Conservation (phyloP, 2,888 invertebrate species). For the Hesperia comma region DNA sequence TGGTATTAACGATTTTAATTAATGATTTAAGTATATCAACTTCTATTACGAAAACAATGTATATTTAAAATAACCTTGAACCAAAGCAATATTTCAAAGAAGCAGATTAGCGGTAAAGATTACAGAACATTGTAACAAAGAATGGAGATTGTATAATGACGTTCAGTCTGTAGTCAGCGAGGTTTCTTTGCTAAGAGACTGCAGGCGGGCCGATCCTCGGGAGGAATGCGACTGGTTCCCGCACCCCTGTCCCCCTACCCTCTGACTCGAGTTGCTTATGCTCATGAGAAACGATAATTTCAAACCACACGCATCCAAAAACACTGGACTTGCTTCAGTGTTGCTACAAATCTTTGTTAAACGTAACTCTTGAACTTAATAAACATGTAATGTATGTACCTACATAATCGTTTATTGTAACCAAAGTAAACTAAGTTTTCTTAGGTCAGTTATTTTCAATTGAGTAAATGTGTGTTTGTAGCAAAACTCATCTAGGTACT, state of each 20-base stretch:
- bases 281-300: constrained; percentile 54
- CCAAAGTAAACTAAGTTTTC: too few species aligned
- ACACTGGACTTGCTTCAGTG: background rate
- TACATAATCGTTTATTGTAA: too few species aligned
- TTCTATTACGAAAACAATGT: background rate
- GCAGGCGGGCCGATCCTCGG: constrained; percentile 45
- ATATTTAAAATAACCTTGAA: background rate
- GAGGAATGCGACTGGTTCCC: constrained; percentile 61
- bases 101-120: constrained; percentile 31
- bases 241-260: constrained; percentile 44
- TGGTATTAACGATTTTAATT: too few species aligned
- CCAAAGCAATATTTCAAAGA: constrained; percentile 4
- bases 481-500: too few species aligned
- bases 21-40: background rate
- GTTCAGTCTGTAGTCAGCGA: constrained; percentile 44
- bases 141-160: constrained; percentile 44
- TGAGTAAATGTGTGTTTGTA: too few species aligned
- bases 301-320: constrained; percentile 39
- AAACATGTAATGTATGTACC: too few species aligned
- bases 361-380: too few species aligned
- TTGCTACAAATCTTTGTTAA: too few species aligned
- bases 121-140: constrained; percentile 22
- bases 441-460: too few species aligned
- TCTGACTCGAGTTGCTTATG: constrained; percentile 41
- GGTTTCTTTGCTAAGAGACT: constrained; percentile 47